phyloP scores from a whole-genome alignment of 2,888 invertebrate species.

The Lepidochitona cinerea region DNA sequence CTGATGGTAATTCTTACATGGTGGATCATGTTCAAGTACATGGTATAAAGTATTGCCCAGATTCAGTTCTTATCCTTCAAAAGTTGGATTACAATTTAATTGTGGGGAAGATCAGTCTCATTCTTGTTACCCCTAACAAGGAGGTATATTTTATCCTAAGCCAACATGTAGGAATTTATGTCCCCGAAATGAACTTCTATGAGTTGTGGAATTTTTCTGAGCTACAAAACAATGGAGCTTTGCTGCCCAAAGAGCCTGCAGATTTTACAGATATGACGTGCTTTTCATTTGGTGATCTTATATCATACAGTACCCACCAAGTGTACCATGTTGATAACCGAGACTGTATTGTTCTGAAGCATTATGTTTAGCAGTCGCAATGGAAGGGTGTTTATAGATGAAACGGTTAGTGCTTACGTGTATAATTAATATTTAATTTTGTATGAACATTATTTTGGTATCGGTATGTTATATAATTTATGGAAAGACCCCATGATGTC shows the following conservation, averaged over 20 bases:
- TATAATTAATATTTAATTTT: too few relatives aligned
- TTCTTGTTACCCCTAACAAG: neutral
- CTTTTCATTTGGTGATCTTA: neutral
- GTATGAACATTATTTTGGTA: too few relatives aligned
- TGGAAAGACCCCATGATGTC: too few relatives aligned
- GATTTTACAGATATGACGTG: neutral
- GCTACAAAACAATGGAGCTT: neutral
- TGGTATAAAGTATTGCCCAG: neutral
- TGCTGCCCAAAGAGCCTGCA: neutral
- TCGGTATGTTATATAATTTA: too few relatives aligned
- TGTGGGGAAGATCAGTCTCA: neutral
- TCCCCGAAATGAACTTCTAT: conserved; percentile 4
- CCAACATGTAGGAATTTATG: neutral
- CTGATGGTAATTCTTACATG: neutral
- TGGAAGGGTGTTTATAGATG: neutral
- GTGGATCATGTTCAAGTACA: neutral
- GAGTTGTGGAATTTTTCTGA: neutral
- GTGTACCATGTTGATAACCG: neutral
- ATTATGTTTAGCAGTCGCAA: neutral
- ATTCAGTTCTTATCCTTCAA: neutral
- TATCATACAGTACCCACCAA: neutral
- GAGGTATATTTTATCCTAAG: neutral
- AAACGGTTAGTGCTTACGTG: too few relatives aligned
- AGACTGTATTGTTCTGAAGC: neutral
- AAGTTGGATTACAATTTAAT: neutral